These are phyloP conservation scores for Sinocyclocheilus anshuiensis DNA, from an alignment of 2,113 vertebrate genomes.

Conservation along the genomic window DNA sequence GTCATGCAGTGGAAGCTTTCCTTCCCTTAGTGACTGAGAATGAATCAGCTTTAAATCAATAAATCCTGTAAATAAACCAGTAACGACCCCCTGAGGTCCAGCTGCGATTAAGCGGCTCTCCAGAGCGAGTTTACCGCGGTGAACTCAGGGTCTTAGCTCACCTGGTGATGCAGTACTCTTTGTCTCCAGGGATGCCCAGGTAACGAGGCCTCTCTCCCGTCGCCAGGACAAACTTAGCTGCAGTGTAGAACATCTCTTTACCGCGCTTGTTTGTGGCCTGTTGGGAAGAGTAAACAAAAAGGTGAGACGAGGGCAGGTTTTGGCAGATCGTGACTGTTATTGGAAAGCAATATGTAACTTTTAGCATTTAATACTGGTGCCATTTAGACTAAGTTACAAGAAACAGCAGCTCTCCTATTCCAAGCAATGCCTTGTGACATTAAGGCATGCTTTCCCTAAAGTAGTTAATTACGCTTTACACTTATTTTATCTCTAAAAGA, in stretches of 20 bases:
- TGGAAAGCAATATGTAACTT: background rate
- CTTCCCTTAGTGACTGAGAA: background rate
- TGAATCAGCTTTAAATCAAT: background rate
- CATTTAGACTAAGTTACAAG: background rate
- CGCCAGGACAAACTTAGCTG: slow-evolving; percentile 86
- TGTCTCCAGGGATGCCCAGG: slow-evolving; percentile 87
- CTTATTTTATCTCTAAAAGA: background rate
- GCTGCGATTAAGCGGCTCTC: background rate
- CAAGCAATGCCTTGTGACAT: background rate
- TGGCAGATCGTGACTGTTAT: too few species aligned
- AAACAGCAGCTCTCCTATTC: background rate
- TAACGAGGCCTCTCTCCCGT: slow-evolving; percentile 94
- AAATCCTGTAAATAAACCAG: slow-evolving; percentile 16
- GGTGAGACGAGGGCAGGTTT: background rate
- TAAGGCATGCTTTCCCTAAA: background rate
- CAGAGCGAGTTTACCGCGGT: background rate
- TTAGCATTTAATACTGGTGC: background rate
- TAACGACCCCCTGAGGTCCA: slow-evolving; percentile 22
- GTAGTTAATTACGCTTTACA: background rate
- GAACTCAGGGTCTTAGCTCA: slow-evolving; percentile 57
- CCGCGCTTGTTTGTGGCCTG: slow-evolving; percentile 89
- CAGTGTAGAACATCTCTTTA: slow-evolving; percentile 87
- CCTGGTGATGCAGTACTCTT: slow-evolving; percentile 95
- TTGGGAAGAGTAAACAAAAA: slow-evolving; percentile 30
- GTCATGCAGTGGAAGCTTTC: background rate